Conservation (phyloP, 2,797 vertebrate species). For the Fringilla coelebs region DNA sequence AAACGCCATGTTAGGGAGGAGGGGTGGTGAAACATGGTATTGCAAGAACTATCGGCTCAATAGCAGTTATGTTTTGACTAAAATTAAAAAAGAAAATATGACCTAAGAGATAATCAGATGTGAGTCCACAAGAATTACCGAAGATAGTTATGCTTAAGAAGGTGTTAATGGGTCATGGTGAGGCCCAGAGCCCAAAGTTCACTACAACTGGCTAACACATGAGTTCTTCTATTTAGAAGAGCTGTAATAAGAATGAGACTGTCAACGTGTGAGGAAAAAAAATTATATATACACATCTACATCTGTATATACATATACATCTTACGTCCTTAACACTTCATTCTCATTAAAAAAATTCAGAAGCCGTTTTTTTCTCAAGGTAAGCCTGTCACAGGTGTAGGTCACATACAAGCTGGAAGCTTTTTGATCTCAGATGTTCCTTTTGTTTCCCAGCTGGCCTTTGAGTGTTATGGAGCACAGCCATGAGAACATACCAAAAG, state of each 20-base stretch:
- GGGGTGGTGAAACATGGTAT: not conserved
- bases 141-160: not conserved
- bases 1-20: not conserved
- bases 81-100: not conserved
- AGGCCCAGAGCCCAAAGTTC: not conserved
- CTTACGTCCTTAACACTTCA: not conserved
- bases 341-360: not conserved
- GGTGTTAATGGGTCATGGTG: not conserved
- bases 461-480: not conserved
- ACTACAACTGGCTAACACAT: not conserved
- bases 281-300: not conserved
- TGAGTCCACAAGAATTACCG: not conserved
- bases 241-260: not conserved
- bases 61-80: not conserved
- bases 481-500: not conserved
- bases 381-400: not conserved
- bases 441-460: not conserved
- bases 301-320: too few relatives aligned
- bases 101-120: too few relatives aligned
- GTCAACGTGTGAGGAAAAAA: fast-evolving
- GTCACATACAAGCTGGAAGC: not conserved
- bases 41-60: not conserved
- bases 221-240: not conserved
- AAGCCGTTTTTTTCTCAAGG: not conserved
- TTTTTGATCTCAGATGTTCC: not conserved